Evolutionary conservation across 2,113 vertebrate genomes (phyloP), one percentile per base, ranked within the genome.

Genomic region (Trematocara nigrifrons): DNA sequence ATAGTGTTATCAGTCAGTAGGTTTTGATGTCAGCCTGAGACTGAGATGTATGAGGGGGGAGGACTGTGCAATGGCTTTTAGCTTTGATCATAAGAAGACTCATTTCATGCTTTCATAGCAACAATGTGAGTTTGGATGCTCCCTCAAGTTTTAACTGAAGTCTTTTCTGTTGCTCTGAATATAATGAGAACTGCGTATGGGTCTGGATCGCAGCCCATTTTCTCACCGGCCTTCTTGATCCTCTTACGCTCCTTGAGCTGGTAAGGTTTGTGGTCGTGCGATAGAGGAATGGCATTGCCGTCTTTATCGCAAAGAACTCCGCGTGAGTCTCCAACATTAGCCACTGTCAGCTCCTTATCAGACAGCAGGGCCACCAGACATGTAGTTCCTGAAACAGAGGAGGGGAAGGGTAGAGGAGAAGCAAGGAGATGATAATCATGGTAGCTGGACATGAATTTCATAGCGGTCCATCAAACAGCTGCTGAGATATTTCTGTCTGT

Each of bases 221-320:
- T 49, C 96, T 95, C 94, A 99, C 99, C 99, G 2, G 98, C 98
- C 93, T 98, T 97, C 91, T 99, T 99, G 93, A 99, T 99, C 93
- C 99, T 97, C 95, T 99, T 99, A 92, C 99, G 97, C 89, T 99
- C 99, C 89, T 99, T 99, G 69, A 99, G 96, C 84, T 99, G 98
- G 95, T 99, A 99, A 59, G 99, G 99, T 89, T 99, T 99, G 97
- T 99, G 99, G 89, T 99, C 99, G 20, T 99, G 98, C 15, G 98
- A 99, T 88, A 99, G 91, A 80, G 98, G 97, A 90, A 99, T 96
- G 51, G 98, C 98, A 0, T 98, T 99, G 31, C 99, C 99, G 0
- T 99, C 97, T 96, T 99, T 99, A 95, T 99, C 99, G 3, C 99
- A 99, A 12, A 99, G 93, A 7, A 99, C 98, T 1, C 98, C 99